Evolutionary conservation across 2,113 vertebrate species (phyloP), one percentile per base, ranked within the genome.

Genomic region (Dolichotis patagonum): DNA sequence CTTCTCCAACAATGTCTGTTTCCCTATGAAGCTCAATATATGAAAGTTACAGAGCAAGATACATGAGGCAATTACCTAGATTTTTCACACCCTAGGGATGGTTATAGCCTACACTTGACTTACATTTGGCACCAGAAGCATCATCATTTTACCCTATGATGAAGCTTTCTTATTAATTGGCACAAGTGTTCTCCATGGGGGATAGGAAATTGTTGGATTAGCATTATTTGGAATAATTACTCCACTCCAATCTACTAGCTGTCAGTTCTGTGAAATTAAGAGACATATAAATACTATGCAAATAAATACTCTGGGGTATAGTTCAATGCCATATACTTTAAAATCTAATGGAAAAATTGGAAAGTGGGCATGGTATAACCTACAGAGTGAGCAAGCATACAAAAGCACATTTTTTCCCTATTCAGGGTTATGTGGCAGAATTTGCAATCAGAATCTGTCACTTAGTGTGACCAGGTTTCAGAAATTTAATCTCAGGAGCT

Each of bases 171-270:
- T 96, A 95, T 98, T 98, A 98, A 97, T 97, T 98, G 95, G 81
- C 80, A 96, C 24, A 96, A 96, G 85, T 95, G 28, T 17, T 94
- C 89, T 94, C 87, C 94, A 60, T 46, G 24, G 85, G 85, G 85
- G 80, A 97, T 65, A 96, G 71, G 67, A 98, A 98, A 98, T 96
- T 95, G 62, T 97, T 93, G 95, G 78, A 56, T 98, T 98, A 97
- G 78, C 78, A 97, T 98, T 98, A 98, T 97, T 96, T 94, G 54
- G 73, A 97, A 96, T 97, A 98, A 98, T 98, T 97, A 96, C 96
- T 97, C 96, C 65, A 98, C 8, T 98, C 88, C 58, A 90, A 94
- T 96, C 73, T 90, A 88, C 60, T 90, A 91, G 81, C 80, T 97
- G 54, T 89, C 90, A 96, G 30, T 96, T 94, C 46, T 96, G 28